A percentile compares a stretch with the other conserved stretches of the same genome.
phyloP scores from a whole-genome alignment of 2,113 vertebrate species.

The Eira barbara region DNA sequence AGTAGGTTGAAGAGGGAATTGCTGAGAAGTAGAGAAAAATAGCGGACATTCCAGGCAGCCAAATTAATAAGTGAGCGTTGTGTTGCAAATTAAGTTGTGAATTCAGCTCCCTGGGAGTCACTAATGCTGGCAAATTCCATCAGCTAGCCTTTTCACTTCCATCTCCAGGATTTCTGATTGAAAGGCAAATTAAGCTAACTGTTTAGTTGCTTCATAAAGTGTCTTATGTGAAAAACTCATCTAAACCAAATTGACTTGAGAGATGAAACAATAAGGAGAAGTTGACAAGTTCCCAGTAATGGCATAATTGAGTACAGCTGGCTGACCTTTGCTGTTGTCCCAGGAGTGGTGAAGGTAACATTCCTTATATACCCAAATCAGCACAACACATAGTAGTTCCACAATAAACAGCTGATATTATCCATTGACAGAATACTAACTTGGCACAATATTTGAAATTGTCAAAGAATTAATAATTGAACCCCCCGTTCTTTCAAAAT shows the following conservation, averaged over 20 bases:
- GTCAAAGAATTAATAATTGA: neutral
- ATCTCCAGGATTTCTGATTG: slow-evolving; percentile 32
- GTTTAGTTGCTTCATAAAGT: neutral
- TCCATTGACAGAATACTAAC: neutral
- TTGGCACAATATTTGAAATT: neutral
- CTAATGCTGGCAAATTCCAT: slow-evolving; percentile 25
- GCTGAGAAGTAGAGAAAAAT: slow-evolving; percentile 20
- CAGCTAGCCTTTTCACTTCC: slow-evolving; percentile 34
- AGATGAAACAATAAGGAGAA: neutral
- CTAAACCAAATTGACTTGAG: neutral
- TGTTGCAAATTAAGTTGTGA: slow-evolving; percentile 54
- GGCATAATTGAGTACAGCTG: neutral
- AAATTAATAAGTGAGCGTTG: slow-evolving; percentile 43
- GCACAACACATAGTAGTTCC: neutral
- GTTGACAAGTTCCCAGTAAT: neutral
- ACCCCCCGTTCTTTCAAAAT: neutral
- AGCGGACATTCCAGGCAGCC: neutral
- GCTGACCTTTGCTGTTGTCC: neutral
- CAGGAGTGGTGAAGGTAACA: neutral
- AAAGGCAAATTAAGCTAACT: slow-evolving; percentile 41
- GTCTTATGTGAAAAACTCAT: neutral
- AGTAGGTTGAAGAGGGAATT: neutral
- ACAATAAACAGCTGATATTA: neutral
- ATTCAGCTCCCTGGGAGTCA: slow-evolving; percentile 47
- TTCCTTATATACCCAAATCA: neutral